These are phyloP conservation scores for Leptatherina wallacei DNA, from an alignment of 2,797 vertebrate species.

Conservation along the genomic window DNA sequence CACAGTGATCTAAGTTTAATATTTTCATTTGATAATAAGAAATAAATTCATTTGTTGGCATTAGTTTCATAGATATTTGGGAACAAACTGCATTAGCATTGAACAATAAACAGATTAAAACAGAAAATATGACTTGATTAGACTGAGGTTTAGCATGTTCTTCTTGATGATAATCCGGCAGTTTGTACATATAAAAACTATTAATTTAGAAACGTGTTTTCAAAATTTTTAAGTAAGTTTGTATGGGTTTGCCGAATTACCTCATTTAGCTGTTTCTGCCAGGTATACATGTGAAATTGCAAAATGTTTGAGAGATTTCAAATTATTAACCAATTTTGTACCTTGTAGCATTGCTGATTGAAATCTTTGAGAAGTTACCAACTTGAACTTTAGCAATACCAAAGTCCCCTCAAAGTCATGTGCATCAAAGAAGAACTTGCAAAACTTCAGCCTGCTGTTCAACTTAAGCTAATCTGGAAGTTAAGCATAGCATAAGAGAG, in stretches of 20 bases:
- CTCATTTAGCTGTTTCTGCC: neutral
- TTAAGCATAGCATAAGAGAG: constrained; percentile 32
- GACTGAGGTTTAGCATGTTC: neutral
- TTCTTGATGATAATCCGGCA: neutral
- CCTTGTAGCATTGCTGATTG: neutral
- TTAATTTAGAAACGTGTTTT: neutral
- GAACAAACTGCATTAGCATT: neutral
- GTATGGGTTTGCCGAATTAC: neutral
- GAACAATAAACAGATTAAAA: neutral
- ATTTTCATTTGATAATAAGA: neutral
- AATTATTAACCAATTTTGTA: neutral
- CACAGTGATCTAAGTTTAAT: too few relatives aligned
- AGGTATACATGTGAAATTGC: neutral
- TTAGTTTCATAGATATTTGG: neutral
- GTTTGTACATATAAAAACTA: neutral
- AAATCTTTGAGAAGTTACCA: constrained; percentile 2
- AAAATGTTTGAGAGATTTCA: neutral
- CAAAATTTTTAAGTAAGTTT: neutral
- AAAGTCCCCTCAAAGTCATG: constrained; percentile 43
- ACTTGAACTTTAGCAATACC: neutral
- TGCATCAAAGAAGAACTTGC: constrained; percentile 7
- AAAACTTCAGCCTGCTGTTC: constrained; percentile 34
- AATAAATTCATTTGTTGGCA: neutral
- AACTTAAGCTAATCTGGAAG: constrained; percentile 45
- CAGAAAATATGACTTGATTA: neutral